Conservation (phyloP, 2,113 vertebrate species). For the Muntiacus reevesi region DNA sequence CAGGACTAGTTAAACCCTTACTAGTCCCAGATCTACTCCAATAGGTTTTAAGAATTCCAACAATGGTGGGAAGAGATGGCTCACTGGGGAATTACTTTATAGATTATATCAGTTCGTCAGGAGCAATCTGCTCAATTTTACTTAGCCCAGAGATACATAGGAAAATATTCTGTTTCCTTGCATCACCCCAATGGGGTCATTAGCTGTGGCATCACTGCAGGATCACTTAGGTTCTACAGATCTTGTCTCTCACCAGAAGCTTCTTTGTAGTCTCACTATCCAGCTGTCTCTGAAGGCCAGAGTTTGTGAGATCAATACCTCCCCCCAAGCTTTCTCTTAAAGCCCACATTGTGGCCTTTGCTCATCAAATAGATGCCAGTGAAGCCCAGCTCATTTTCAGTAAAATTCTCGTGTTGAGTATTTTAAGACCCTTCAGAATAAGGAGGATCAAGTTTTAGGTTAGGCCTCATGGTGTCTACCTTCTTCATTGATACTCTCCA, state of each 20-base stretch:
- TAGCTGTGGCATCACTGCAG: constrained; percentile 87
- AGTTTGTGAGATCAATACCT: constrained; percentile 88
- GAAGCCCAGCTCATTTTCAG: constrained; percentile 90
- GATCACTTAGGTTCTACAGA: constrained; percentile 88
- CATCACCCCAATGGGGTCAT: constrained; percentile 88
- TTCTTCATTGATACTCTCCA: constrained; percentile 91
- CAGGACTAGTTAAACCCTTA: constrained; percentile 91
- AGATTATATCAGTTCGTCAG: constrained; percentile 90
- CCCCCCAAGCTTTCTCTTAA: constrained; percentile 93
- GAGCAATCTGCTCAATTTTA: constrained; percentile 90
- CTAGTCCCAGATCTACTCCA: constrained; percentile 88
- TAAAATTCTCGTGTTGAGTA: constrained; percentile 86
- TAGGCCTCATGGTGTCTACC: constrained; percentile 90
- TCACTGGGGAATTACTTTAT: constrained; percentile 89
- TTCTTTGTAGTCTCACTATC: constrained; percentile 88
- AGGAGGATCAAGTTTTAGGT: constrained; percentile 93
- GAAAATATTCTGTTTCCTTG: constrained; percentile 91
- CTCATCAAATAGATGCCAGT: constrained; percentile 90
- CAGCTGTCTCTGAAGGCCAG: constrained; percentile 85
- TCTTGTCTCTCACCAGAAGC: constrained; percentile 89
- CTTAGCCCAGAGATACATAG: constrained; percentile 87
- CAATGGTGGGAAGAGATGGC: constrained; percentile 89
- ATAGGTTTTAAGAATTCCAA: constrained; percentile 90
- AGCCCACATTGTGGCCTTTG: constrained; percentile 88
- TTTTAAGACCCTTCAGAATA: constrained; percentile 84